Base-by-base conservation (phyloP, 2,888 invertebrate species). In the Amphiduros pacificus region DNA sequence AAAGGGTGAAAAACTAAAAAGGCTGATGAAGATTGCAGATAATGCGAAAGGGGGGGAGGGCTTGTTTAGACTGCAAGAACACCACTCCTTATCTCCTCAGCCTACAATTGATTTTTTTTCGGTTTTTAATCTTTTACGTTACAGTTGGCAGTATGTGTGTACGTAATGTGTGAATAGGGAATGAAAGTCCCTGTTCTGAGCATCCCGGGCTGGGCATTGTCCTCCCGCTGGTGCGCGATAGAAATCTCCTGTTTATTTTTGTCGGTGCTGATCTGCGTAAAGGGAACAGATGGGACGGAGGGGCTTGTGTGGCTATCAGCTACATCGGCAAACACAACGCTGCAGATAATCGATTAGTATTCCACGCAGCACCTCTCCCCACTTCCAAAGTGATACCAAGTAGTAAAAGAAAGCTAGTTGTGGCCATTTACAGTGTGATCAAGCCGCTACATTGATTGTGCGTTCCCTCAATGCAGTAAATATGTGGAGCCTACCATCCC, bases 311-410 rank as follows among this genome's bases (percentile, higher is more conserved):
- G 55, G 41, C 55, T 27, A 55, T 55, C 55, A 26, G 36, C 17
- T 36, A 22, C 24, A 27, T 14, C 53, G 9, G 27, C n/a, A n/a
- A n/a, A n/a, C n/a, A n/a, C n/a, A n/a, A n/a, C n/a, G 44, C 22
- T n/a, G 20, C 44, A n/a, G 22, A 56, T 56, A 41, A 56, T 58
- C 50, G 58, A 51, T 51, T 58, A 51, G 58, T 58, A 58, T 58
- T 58, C 58, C 50, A 22, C 31, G 22, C 27, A 49, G 56, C 29
- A 22, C 26, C 29, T 49, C 44, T 27, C 32, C 58, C 44, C 58
- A 58, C 49, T 51, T 58, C 58, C 51, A 51, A 50, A 51, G 58
- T 51, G 58, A 51, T 58, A 58, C 36, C 31, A 58, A 51, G 32
- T 36, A 32, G 51, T 26, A 26, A 28, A 32, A 51, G 58, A 51